phyloP scores from a whole-genome alignment of 2,888 invertebrate genomes.

The Lasioglossum figueresi region DNA sequence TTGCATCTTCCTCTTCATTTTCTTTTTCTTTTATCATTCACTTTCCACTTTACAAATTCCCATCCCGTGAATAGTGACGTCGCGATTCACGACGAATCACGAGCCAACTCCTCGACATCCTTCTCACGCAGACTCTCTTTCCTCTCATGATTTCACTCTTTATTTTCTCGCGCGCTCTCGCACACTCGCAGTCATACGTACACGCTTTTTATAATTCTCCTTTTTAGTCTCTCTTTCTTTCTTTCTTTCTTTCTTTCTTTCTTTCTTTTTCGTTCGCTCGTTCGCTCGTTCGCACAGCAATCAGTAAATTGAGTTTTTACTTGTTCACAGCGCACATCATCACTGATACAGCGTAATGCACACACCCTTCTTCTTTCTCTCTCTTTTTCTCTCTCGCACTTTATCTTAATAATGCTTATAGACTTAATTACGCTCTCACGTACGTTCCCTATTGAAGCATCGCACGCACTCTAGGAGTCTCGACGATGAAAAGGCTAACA shows the following conservation, averaged over 20 bases:
- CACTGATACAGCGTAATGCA: conserved; percentile 76
- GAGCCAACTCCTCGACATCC: conserved; percentile 65
- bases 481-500: conserved; percentile 73
- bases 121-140: conserved; percentile 35
- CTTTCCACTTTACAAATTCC: conserved; percentile 50
- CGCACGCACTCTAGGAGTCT: conserved; percentile 75
- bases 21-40: conserved; percentile 26
- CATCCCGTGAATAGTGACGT: conserved; percentile 62
- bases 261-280: conserved; percentile 22
- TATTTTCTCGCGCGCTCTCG: conserved; percentile 27
- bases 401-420: conserved; percentile 58
- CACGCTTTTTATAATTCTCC: conserved; percentile 33
- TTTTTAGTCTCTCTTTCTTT: conserved; percentile 28
- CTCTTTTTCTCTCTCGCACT: neutral
- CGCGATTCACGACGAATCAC: conserved; percentile 72
- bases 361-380: conserved; percentile 48
- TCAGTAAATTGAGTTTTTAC: conserved; percentile 48
- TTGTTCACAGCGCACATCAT: conserved; percentile 70
- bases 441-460: conserved; percentile 72
- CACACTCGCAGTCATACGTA: conserved; percentile 7
- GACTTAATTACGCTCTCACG: conserved; percentile 70
- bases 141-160: conserved; percentile 24
- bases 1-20: conserved; percentile 27
- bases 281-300: conserved; percentile 34
- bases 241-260: conserved; percentile 30